phyloP scores from a whole-genome alignment of 2,113 vertebrate genomes.

The rabbit (Oryctolagus cuniculus) region DNA sequence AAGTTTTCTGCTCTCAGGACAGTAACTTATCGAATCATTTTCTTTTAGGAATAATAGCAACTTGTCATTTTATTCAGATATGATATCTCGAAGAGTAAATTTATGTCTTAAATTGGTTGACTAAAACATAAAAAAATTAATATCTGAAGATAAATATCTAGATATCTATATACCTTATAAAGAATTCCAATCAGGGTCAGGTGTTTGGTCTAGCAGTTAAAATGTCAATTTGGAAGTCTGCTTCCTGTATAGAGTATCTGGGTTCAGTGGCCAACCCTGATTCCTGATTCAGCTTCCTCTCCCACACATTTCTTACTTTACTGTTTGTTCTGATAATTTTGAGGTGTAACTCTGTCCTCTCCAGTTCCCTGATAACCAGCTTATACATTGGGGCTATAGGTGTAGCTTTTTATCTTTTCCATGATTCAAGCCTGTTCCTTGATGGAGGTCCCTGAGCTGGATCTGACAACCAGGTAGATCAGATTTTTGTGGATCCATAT shows the following conservation, averaged over 20 bases:
- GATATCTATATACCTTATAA: neutral
- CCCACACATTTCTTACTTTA: neutral
- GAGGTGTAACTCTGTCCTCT: neutral
- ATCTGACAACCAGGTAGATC: neutral
- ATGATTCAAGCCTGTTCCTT: neutral
- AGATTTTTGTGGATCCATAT: neutral
- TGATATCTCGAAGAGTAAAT: neutral
- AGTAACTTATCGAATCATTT: neutral
- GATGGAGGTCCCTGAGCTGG: neutral
- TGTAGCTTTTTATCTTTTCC: neutral
- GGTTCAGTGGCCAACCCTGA: no score
- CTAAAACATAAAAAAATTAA: neutral
- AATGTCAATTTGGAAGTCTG: no score
- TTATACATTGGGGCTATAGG: neutral
- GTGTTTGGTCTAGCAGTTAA: no score
- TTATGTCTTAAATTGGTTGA: neutral
- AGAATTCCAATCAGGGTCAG: neutral
- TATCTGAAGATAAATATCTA: neutral
- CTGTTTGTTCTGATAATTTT: neutral
- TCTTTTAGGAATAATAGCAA: neutral
- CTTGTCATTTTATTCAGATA: neutral
- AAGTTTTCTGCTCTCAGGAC: neutral
- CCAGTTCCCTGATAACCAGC: neutral
- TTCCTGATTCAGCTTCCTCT: neutral
- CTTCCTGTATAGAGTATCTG: no score